A percentile compares a stretch with the other conserved stretches of the same genome.
Conservation (phyloP, 2,113 vertebrate species). For the Peromyscus leucopus region DNA sequence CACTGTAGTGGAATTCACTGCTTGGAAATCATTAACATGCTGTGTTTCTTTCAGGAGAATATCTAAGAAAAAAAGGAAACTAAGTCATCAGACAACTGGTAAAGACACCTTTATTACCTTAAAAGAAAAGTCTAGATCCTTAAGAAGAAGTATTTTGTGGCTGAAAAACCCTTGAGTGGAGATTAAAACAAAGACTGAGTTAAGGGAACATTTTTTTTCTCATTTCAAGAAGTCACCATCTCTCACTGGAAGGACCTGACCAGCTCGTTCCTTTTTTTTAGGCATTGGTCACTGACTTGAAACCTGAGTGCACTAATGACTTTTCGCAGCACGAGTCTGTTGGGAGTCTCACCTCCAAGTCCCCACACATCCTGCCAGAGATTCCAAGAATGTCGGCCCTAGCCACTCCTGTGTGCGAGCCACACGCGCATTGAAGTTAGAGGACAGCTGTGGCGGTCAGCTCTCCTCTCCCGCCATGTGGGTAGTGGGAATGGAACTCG, state of each 20-base stretch:
- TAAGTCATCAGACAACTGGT: slow-evolving; percentile 57
- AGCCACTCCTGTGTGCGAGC: neutral
- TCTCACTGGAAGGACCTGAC: slow-evolving; percentile 39
- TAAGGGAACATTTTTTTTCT: slow-evolving; percentile 38
- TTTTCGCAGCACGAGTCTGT: neutral
- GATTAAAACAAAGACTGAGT: slow-evolving; percentile 38
- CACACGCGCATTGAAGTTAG: neutral
- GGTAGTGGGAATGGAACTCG: neutral
- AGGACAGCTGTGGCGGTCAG: neutral
- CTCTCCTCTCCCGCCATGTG: neutral
- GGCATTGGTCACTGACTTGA: neutral
- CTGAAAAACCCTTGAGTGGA: slow-evolving; percentile 53
- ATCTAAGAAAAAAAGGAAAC: slow-evolving; percentile 78
- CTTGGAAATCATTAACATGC: slow-evolving; percentile 16
- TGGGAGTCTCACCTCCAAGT: neutral
- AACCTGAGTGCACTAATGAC: neutral
- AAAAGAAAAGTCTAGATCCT: slow-evolving; percentile 52
- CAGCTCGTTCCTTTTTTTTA: neutral
- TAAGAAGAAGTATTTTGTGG: slow-evolving; percentile 48
- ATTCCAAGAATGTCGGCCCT: neutral
- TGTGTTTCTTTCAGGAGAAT: slow-evolving; percentile 75
- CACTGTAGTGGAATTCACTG: neutral
- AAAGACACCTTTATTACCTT: slow-evolving; percentile 58
- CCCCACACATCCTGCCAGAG: neutral
- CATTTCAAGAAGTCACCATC: slow-evolving; percentile 21